Base-by-base conservation (phyloP, 2,113 vertebrate species). In the Neopipo cinnamomea region DNA sequence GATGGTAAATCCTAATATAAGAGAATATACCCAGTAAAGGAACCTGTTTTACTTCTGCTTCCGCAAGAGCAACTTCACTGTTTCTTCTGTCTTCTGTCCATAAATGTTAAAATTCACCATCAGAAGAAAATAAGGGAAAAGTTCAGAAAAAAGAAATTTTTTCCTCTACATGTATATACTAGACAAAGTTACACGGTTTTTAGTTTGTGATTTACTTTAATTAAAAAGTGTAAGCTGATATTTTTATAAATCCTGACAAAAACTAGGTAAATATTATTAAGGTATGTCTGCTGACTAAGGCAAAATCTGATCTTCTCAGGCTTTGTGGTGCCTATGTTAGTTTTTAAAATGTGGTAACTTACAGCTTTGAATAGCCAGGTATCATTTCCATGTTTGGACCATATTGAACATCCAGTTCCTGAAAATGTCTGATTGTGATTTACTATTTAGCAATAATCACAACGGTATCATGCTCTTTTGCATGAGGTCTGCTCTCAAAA, bases 1-100 rank as follows among this genome's bases (percentile, higher is more conserved):
- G 82, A 86, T 84, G 85, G 77, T 82, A 85, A 91, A 85, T 75
- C 39, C 55, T 90, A 76, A 81, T 90, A 47, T 49, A 93, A 94
- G 67, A 80, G 71, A 80, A 58, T 53, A 81, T 72, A 71, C 16
- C 21, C n/a, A 33, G 24, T 81, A 72, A 81, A 80, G 21, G 62
- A 94, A 84, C 63, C 33, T 94, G 6, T 58, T n/a, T 77, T 92
- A 72, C 52, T 93, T 75, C 82, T 75, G 61, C 47, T 91, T 88
- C 46, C 76, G 24, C 46, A 59, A 65, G 22, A 87, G 28, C 44
- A 72, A n/a, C 20, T 23, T 91, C 2, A 4, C 8, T 74, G 30
- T 59, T 75, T 78, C 16, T 86, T 70, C 30, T 81, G 8, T 47
- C 52, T 83, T 73, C 56, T 79, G 50, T 62, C 31, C 59, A 73